Percentiles rank a stretch among this genome's conserved stretches.
These are phyloP conservation scores for Artibeus lituratus DNA, from an alignment of 2,797 vertebrate genomes.

Conservation along the genomic window DNA sequence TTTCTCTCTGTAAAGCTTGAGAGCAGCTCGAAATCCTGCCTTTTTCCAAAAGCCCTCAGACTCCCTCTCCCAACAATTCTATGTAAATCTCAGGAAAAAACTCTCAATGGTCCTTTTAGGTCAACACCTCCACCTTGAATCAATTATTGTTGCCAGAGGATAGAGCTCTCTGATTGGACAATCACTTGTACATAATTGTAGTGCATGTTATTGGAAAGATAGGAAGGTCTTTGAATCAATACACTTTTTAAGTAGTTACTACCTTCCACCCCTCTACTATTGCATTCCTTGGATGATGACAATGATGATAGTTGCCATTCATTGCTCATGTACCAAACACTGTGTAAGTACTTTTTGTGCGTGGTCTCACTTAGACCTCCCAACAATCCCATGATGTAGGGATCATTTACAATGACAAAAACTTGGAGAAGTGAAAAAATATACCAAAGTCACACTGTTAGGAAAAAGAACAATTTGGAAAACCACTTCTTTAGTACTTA, in stretches of 20 bases:
- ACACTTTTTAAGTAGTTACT: neutral
- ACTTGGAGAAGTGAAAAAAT: neutral
- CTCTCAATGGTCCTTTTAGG: neutral
- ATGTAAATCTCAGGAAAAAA: neutral
- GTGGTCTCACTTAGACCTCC: neutral
- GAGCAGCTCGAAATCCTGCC: neutral
- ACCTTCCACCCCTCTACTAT: neutral
- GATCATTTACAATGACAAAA: neutral
- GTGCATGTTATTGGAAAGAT: neutral
- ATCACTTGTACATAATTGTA: neutral
- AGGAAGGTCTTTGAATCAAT: neutral
- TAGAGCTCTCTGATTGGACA: neutral
- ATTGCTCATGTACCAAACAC: neutral
- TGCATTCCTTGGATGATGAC: neutral
- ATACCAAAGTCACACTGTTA: neutral
- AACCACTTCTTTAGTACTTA: neutral
- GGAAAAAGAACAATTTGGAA: neutral
- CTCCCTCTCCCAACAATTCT: neutral
- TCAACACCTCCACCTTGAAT: neutral
- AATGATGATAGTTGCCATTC: neutral
- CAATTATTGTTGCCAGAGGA: neutral
- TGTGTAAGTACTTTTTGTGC: neutral
- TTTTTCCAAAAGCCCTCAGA: neutral
- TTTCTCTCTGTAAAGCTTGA: neutral
- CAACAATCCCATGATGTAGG: neutral